These are phyloP conservation scores for Physella acuta DNA, from an alignment of 1,140 invertebrate species.

Conservation along the genomic window DNA sequence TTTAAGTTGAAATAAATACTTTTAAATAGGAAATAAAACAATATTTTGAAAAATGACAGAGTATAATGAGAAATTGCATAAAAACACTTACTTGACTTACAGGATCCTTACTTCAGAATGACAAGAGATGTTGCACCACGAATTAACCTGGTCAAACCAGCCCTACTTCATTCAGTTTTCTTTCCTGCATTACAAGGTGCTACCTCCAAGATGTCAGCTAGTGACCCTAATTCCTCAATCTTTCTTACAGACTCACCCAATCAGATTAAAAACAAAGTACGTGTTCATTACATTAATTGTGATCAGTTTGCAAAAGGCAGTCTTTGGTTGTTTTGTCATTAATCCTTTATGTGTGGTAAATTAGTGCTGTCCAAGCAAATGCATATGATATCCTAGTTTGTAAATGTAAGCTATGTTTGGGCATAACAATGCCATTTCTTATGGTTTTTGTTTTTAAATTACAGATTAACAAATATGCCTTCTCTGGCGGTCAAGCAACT, in stretches of 20 bases:
- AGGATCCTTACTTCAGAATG: conserved; percentile 98
- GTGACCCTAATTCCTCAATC: conserved; percentile 90
- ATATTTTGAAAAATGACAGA: not conserved
- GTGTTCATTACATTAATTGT: too few relatives aligned
- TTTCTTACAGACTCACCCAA: conserved; percentile 93
- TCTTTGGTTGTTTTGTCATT: too few relatives aligned
- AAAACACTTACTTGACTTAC: too few relatives aligned
- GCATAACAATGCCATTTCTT: too few relatives aligned
- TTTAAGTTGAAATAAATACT: not conserved
- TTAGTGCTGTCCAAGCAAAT: too few relatives aligned
- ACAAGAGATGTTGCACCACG: conserved; percentile 93
- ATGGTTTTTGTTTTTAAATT: too few relatives aligned
- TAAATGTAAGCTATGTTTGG: not conserved
- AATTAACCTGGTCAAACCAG: conserved; percentile 87
- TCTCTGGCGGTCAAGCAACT: conserved; percentile 92
- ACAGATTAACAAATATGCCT: conserved; percentile 96
- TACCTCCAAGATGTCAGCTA: conserved; percentile 97
- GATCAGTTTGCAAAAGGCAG: too few relatives aligned
- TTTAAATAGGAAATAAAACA: conserved; percentile 1
- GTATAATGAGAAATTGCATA: too few relatives aligned
- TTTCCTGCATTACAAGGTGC: conserved; percentile 95
- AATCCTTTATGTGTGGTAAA: too few relatives aligned
- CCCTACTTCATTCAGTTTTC: conserved; percentile 89
- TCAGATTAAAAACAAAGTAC: conserved; percentile 93
- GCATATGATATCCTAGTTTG: too few relatives aligned